A percentile compares a stretch with the other conserved stretches of the same genome.
Evolutionary conservation across 1,140 invertebrate genomes (phyloP).

Genomic region (Bombus balteatus): DNA sequence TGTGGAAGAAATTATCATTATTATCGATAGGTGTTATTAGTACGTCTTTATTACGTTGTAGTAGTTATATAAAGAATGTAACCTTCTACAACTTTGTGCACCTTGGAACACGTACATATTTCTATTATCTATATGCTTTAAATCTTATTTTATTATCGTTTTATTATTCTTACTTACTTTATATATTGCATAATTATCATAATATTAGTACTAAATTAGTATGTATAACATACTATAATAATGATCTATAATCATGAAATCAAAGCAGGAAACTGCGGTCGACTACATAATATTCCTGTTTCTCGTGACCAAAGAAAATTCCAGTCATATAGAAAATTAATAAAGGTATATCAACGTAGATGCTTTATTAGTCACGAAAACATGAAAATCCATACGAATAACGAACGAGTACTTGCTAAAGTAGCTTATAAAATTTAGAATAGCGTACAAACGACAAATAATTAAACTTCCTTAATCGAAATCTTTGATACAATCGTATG

Average conservation of each 20-base stretch:
- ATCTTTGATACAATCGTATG: background rate
- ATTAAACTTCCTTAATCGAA: background rate
- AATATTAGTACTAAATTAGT: no score
- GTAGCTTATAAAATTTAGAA: background rate
- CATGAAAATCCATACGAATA: background rate
- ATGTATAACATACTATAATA: background rate
- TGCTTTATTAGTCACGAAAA: no score
- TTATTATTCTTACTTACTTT: background rate
- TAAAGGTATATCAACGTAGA: no score
- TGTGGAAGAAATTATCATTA: background rate
- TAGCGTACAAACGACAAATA: background rate
- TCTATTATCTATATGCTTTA: background rate
- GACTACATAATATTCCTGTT: background rate
- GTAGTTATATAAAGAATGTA: no score
- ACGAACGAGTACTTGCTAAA: background rate
- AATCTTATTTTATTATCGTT: background rate
- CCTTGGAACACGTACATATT: no score
- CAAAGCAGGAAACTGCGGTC: background rate
- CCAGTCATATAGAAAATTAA: no score
- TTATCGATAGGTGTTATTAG: background rate
- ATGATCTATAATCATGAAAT: background rate
- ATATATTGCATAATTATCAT: background rate
- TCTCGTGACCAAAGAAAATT: background rate
- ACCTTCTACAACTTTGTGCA: no score
- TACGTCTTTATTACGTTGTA: background rate